Evolutionary conservation across 2,797 vertebrate genomes (phyloP).

Genomic region (Lagothrix lagotricha): DNA sequence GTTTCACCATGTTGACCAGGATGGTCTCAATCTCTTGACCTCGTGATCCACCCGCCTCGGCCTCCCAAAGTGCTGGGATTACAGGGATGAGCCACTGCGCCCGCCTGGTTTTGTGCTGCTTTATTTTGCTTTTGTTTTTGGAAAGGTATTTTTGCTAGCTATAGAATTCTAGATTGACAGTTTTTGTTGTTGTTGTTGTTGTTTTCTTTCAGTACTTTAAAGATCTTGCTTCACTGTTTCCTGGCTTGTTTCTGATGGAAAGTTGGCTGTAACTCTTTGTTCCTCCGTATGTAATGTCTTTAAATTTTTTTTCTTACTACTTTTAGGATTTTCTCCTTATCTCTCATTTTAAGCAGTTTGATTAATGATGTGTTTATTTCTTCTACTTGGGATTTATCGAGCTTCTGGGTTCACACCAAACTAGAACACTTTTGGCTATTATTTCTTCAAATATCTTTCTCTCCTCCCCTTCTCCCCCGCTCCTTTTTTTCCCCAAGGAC

Average conservation of each 20-base stretch:
- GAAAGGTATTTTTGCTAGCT: conserved; percentile 5
- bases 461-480: fast-evolving
- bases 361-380: background rate
- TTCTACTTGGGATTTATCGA: background rate
- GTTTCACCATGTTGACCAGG: too few species aligned
- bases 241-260: background rate
- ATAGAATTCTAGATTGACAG: background rate
- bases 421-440: background rate
- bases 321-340: background rate
- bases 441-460: background rate
- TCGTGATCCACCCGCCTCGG: too few species aligned
- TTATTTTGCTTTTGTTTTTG: background rate
- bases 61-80: too few species aligned
- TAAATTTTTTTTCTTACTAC: background rate
- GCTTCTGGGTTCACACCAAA: background rate
- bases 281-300: background rate
- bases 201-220: background rate
- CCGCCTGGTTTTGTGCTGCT: background rate
- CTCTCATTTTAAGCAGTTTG: background rate
- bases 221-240: background rate
- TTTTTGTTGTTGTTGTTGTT: background rate
- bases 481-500: background rate
- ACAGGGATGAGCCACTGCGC: too few species aligned
- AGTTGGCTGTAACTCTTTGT: background rate
- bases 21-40: too few species aligned